Percentiles rank a stretch among this genome's conserved stretches.
Conservation (phyloP, 2,113 vertebrate species). For the Anas platyrhynchos region DNA sequence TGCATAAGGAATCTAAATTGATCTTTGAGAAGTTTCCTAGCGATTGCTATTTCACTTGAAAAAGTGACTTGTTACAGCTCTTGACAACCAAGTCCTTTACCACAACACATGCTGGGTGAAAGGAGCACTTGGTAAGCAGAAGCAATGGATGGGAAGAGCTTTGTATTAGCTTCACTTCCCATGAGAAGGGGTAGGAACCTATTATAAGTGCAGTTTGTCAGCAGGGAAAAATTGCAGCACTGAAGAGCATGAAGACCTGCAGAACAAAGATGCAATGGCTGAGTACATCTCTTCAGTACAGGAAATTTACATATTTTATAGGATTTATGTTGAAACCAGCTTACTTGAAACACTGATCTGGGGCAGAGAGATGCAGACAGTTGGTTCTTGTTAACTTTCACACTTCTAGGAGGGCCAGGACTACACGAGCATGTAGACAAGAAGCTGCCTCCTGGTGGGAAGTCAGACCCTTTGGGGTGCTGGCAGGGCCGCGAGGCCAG, state of each 20-base stretch:
- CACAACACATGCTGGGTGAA: background rate
- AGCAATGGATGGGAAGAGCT: background rate
- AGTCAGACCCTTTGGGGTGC: background rate
- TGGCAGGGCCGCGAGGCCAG: background rate
- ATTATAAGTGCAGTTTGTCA: background rate
- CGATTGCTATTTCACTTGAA: background rate
- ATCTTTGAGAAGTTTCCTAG: background rate
- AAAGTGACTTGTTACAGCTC: background rate
- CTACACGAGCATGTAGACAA: background rate
- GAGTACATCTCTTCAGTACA: background rate
- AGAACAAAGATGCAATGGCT: background rate
- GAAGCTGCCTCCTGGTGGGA: background rate
- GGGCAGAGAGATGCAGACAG: background rate
- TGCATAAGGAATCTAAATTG: background rate
- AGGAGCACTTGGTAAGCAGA: background rate
- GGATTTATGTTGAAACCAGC: background rate
- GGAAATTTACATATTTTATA: background rate
- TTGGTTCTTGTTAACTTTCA: background rate
- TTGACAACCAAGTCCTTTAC: background rate
- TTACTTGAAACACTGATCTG: background rate
- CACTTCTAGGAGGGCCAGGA: background rate
- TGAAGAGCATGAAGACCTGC: accelerated
- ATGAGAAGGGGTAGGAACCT: background rate
- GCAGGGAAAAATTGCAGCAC: background rate
- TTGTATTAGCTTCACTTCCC: background rate